These are phyloP conservation scores for Cotesia chilonis DNA, from an alignment of 1,140 invertebrate genomes.

Conservation along the genomic window DNA sequence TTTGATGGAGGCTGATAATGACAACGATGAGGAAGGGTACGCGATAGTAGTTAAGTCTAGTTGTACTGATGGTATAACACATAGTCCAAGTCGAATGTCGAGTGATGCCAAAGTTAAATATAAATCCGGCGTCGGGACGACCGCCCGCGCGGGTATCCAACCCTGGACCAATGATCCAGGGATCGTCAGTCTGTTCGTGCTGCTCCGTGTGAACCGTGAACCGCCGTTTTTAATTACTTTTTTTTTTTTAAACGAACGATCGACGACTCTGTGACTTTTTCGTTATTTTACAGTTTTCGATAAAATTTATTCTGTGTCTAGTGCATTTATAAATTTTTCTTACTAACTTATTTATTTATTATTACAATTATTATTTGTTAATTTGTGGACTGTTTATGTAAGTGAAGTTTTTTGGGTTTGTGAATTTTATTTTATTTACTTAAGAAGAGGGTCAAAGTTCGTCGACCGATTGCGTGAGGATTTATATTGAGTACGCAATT, in stretches of 20 bases:
- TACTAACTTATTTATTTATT: too few species aligned
- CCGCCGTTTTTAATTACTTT: slow-evolving; percentile 36
- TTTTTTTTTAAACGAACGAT: slow-evolving; percentile 37
- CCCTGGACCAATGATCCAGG: slow-evolving; percentile 61
- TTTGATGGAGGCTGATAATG: slow-evolving; percentile 6
- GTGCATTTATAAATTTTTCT: too few species aligned
- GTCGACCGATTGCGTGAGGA: slow-evolving; percentile 17
- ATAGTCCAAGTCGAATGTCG: slow-evolving; percentile 58
- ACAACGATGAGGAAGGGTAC: slow-evolving; percentile 39
- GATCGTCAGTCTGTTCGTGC: slow-evolving; percentile 58
- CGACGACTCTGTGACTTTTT: too few species aligned
- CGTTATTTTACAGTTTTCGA: not conserved
- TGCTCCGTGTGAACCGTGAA: slow-evolving; percentile 53
- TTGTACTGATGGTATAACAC: not conserved
- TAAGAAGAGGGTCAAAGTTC: slow-evolving; percentile 19
- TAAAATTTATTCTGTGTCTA: too few species aligned
- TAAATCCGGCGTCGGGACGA: slow-evolving; percentile 56
- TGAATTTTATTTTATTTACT: not conserved
- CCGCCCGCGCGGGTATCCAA: slow-evolving; percentile 44
- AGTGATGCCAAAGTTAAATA: slow-evolving; percentile 67
- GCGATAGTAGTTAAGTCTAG: not conserved
- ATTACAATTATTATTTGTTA: not conserved
- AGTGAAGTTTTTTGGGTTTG: not conserved
- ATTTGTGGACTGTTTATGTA: not conserved
- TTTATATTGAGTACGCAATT: slow-evolving; percentile 10